Evolutionary conservation across 1,140 invertebrate species (phyloP), one percentile per base, ranked within the genome.

Genomic region (Venturia canescens): DNA sequence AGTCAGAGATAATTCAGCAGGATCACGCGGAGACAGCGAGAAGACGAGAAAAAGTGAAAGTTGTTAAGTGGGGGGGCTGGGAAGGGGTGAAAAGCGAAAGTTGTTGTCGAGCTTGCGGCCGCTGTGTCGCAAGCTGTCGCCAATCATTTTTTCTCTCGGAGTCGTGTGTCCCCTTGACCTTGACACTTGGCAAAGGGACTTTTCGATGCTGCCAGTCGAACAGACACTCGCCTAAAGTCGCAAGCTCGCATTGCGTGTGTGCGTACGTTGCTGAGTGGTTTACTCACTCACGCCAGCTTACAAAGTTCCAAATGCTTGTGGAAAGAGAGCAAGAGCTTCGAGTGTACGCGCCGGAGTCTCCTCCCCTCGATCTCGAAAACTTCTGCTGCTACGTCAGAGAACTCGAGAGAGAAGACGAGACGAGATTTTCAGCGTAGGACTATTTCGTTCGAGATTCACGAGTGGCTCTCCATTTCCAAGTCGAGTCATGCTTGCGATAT

Each of bases 301-400:
- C 50, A 21, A 53, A 53, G 50, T 53, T 53, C 50, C 18, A 53
- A 21, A 53, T 53, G 16, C 16, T 53, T 53, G n/a, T n/a, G 50
- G 50, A 21, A 53, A 53, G 50, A 53, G 50, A 53, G 50, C 16
- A 53, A 53, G 6, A 53, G 50, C 50, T 53, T 4, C 5, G 50
- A 53, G 50, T 50, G 18, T 53, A 53, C 50, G 18, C 1, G 16
- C 1, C 50, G 7, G 50, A 53, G 50, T 53, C 3, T 53, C 50
- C 6, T 53, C 50, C 11, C 50, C n/a, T 53, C 4, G 16, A 53
- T 53, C 50, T 53, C n/a, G 50, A 21, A 53, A 53, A 53, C 50
- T 53, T 53, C 50, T 53, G 50, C 50, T 53, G 50, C 50, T 53
- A n/a, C 50, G 50, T 53, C 50, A 53, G 50, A 11, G 18, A 53